Conservation (phyloP, 2,888 invertebrate species). For the Onthophagus sagittarius region DNA sequence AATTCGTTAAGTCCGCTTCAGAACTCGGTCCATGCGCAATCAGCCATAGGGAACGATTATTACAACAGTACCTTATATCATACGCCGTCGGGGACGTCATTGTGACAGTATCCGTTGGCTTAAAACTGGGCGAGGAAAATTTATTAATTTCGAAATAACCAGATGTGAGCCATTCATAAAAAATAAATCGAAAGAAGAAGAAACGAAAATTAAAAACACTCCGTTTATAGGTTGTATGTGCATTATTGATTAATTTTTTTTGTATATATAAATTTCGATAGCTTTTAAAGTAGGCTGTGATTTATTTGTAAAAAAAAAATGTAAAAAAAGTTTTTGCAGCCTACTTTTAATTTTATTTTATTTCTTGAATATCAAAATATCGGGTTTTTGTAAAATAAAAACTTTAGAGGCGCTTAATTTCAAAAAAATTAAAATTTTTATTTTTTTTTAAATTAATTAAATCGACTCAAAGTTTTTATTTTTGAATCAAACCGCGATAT, state of each 20-base stretch:
- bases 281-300: not conserved
- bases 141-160: not conserved
- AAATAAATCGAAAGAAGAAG: not conserved
- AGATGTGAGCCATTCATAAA: not conserved
- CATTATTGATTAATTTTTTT: not conserved
- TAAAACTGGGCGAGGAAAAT: slow-evolving; percentile 51
- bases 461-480: too few relatives aligned
- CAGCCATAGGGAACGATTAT: slow-evolving; percentile 63
- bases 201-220: not conserved
- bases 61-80: slow-evolving; percentile 84
- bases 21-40: slow-evolving; percentile 56
- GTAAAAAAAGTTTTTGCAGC: not conserved
- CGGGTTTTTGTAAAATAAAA: too few relatives aligned
- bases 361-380: too few relatives aligned
- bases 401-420: too few relatives aligned
- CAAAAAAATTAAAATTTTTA: too few relatives aligned
- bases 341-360: too few relatives aligned
- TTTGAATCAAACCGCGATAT: too few relatives aligned
- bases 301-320: not conserved
- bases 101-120: slow-evolving; percentile 91
- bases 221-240: slow-evolving; percentile 6
- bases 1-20: slow-evolving; percentile 60
- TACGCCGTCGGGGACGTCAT: slow-evolving; percentile 66
- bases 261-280: not conserved
- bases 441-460: too few relatives aligned